Conservation (phyloP, 2,113 vertebrate species). For the Hippoglossus stenolepis region DNA sequence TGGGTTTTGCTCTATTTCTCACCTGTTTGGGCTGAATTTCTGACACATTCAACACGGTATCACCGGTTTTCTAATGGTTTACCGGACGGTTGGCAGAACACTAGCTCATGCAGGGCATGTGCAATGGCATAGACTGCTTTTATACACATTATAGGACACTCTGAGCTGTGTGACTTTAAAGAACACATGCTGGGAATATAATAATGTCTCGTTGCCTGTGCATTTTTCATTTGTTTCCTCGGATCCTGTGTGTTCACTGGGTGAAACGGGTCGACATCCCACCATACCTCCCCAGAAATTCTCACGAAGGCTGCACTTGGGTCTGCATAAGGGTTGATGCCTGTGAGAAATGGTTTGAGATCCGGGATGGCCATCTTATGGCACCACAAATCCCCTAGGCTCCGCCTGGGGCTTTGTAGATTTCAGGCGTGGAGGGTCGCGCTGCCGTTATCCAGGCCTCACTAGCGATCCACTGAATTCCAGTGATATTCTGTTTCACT, state of each 20-base stretch:
- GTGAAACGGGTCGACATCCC: constrained; percentile 64
- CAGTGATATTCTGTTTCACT: constrained; percentile 81
- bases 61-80: constrained; percentile 1
- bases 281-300: constrained; percentile 79
- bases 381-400: constrained; percentile 80
- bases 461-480: constrained; percentile 86
- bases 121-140: constrained; percentile 83
- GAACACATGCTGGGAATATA: constrained; percentile 70
- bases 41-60: constrained; percentile 73
- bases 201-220: constrained; percentile 73
- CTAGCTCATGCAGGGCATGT: constrained; percentile 76
- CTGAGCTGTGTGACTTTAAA: constrained; percentile 81
- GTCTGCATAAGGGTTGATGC: constrained; percentile 67
- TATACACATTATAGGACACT: constrained; percentile 82
- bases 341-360: constrained; percentile 69
- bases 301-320: constrained; percentile 65
- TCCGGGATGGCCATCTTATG: constrained; percentile 81
- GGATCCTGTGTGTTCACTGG: not conserved
- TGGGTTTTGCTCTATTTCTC: constrained; percentile 5
- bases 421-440: constrained; percentile 75
- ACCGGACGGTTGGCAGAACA: constrained; percentile 72
- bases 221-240: constrained; percentile 46
- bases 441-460: constrained; percentile 81
- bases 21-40: constrained; percentile 76
- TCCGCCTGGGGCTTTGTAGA: constrained; percentile 77